Percentiles rank a stretch among this genome's conserved stretches.
These are phyloP conservation scores for Speoplatyrhinus poulsoni DNA, from an alignment of 2,113 vertebrate species.

Conservation along the genomic window DNA sequence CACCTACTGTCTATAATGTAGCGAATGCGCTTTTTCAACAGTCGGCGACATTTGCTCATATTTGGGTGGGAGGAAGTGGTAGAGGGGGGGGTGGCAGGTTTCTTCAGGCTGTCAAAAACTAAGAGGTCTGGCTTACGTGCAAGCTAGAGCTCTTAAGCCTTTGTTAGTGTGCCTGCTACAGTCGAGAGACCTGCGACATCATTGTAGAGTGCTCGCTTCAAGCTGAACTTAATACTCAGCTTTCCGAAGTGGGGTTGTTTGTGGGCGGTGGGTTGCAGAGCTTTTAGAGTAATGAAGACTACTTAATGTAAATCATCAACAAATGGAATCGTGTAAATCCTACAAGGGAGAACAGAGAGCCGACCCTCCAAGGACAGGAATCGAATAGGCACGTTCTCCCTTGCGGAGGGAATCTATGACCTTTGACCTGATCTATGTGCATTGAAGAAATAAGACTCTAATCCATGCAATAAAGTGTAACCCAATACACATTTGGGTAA, in stretches of 20 bases:
- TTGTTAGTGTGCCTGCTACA: conserved; percentile 33
- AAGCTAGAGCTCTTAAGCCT: conserved; percentile 2
- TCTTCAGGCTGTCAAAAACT: conserved; percentile 31
- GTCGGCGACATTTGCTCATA: too few species aligned
- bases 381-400: neutral
- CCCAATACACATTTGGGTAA: too few species aligned
- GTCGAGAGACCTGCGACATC: conserved; percentile 32
- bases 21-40: too few species aligned
- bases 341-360: conserved; percentile 7
- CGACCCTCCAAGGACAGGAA: neutral
- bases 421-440: neutral
- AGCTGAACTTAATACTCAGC: conserved; percentile 43
- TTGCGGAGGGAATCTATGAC: neutral
- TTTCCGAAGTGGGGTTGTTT: conserved; percentile 15
- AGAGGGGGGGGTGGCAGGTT: neutral
- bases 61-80: neutral
- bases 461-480: too few species aligned
- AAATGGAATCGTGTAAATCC: conserved; percentile 35
- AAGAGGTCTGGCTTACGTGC: conserved; percentile 33
- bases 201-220: conserved; percentile 41
- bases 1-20: too few species aligned
- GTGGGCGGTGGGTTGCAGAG: too few species aligned
- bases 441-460: too few species aligned
- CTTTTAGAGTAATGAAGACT: conserved; percentile 40
- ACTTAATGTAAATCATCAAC: conserved; percentile 38